Conservation (phyloP, 1,140 invertebrate species). For the Brachionus plicatilis region DNA sequence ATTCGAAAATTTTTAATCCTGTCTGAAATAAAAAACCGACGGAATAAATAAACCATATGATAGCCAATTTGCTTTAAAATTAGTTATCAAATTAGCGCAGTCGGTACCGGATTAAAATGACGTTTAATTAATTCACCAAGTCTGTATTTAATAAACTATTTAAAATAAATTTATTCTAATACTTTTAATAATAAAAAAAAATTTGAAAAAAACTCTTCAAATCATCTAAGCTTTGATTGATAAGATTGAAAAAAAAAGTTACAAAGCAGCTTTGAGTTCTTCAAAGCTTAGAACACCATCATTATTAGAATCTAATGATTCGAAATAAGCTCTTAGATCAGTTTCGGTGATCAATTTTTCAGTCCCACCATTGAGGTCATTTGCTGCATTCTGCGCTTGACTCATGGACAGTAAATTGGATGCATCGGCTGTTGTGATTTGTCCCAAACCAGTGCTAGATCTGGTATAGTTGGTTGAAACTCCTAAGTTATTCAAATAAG, state of each 20-base stretch:
- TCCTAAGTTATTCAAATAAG: neutral
- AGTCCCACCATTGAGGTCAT: slow-evolving; percentile 8
- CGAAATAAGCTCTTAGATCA: slow-evolving; percentile 19
- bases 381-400: neutral
- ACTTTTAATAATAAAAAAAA: neutral
- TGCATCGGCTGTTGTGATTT: neutral
- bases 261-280: slow-evolving; percentile 5
- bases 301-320: neutral
- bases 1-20: neutral
- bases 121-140: neutral
- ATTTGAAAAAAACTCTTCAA: neutral
- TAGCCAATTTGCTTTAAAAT: neutral
- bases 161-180: neutral
- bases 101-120: slow-evolving; percentile 4
- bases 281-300: slow-evolving; percentile 18
- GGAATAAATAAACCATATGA: neutral
- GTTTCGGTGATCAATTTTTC: neutral
- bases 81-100: neutral
- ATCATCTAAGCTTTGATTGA: neutral
- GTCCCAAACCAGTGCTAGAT: neutral
- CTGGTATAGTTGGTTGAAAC: neutral
- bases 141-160: neutral
- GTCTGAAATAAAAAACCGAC: neutral
- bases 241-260: neutral
- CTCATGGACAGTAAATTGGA: neutral